phyloP scores from a whole-genome alignment of 2,113 vertebrate genomes.

The Henicopernis longicauda region DNA sequence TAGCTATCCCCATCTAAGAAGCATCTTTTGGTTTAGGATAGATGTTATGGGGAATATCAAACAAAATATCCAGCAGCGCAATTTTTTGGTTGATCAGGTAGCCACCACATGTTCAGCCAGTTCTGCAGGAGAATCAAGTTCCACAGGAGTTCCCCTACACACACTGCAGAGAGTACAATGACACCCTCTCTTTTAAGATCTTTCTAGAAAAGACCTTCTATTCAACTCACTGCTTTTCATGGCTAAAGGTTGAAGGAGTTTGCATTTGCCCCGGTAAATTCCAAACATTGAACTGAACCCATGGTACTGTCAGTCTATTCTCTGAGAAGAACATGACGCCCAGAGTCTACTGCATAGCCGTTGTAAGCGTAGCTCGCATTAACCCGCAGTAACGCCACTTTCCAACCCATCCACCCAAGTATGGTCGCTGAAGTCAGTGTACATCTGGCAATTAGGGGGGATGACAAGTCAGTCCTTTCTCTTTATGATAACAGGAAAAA shows the following conservation, averaged over 20 bases:
- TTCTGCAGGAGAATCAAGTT: not conserved
- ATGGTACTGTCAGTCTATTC: not conserved
- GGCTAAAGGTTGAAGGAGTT: not conserved
- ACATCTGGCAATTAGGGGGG: not conserved
- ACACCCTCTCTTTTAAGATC: not conserved
- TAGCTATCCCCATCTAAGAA: not conserved
- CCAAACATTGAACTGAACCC: not conserved
- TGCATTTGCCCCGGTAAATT: not conserved
- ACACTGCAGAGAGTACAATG: not conserved
- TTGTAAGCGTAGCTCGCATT: not conserved
- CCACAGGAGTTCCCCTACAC: not conserved
- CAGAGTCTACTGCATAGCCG: not conserved
- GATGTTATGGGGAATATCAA: not conserved
- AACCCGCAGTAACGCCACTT: not conserved
- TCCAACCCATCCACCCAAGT: not conserved
- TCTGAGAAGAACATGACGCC: not conserved
- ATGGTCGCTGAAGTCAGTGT: not conserved
- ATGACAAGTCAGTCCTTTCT: not conserved
- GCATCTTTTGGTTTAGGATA: not conserved
- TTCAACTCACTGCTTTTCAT: not conserved
- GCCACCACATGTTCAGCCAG: not conserved
- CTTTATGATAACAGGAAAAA: conserved; percentile 6
- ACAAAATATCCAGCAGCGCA: not conserved
- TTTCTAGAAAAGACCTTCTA: not conserved
- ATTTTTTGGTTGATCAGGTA: not conserved